Evolutionary conservation across 2,797 vertebrate species (phyloP).

Genomic region (Mormyrops boulengeri): DNA sequence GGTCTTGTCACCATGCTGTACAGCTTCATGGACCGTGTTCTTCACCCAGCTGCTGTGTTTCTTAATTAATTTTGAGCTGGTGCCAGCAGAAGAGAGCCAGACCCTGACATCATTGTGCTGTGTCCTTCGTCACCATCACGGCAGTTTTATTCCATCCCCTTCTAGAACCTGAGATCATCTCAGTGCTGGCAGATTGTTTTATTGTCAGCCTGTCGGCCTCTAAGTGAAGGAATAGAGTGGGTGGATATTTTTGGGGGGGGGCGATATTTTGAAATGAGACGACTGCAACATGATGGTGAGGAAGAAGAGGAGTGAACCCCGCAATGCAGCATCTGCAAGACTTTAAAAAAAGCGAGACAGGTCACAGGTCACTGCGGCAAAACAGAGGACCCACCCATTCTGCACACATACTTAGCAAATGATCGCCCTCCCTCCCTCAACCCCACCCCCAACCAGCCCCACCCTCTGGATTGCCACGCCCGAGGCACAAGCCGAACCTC

Average conservation of each 20-base stretch:
- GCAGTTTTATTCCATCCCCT: background rate
- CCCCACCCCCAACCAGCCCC: background rate
- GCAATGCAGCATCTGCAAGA: slow-evolving; percentile 45
- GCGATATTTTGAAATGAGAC: background rate
- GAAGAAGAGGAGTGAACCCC: slow-evolving; percentile 3
- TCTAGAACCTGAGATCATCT: background rate
- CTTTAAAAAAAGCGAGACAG: slow-evolving; percentile 30
- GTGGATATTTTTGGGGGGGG: background rate
- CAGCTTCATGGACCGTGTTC: background rate
- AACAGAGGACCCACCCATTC: slow-evolving; percentile 63
- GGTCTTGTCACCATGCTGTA: background rate
- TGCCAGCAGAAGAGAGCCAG: background rate
- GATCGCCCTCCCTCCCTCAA: slow-evolving; percentile 51
- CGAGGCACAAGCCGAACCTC: background rate
- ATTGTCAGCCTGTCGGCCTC: background rate
- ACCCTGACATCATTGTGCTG: background rate
- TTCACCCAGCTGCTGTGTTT: background rate
- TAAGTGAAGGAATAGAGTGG: background rate
- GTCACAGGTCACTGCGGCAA: slow-evolving; percentile 65
- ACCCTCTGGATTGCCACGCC: background rate
- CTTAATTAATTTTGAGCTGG: background rate
- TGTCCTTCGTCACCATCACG: background rate
- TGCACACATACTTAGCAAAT: slow-evolving; percentile 70
- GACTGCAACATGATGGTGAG: background rate
- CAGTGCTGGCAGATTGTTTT: background rate